Percentiles rank a stretch among this genome's conserved stretches.
These are phyloP conservation scores for Gallinago undulata DNA, from an alignment of 2,113 vertebrate species.

Conservation along the genomic window DNA sequence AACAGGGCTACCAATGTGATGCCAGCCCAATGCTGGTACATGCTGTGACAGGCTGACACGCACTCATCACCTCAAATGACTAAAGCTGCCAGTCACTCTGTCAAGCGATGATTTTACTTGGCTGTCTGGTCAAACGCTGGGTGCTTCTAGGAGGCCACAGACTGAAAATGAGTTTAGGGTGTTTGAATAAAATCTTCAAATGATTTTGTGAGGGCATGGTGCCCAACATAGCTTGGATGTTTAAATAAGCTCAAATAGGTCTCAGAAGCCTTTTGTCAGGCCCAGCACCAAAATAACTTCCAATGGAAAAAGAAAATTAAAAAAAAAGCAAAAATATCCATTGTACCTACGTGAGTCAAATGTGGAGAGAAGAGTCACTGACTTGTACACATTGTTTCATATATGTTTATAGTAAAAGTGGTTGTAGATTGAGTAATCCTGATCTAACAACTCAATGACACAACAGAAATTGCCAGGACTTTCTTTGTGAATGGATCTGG, in stretches of 20 bases:
- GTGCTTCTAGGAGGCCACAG: background rate
- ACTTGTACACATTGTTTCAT: background rate
- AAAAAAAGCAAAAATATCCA: background rate
- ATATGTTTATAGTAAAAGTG: background rate
- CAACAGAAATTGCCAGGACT: background rate
- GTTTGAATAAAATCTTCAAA: background rate
- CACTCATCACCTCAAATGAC: background rate
- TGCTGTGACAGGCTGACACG: background rate
- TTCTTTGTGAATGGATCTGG: background rate
- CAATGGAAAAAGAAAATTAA: background rate
- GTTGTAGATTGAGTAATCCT: background rate
- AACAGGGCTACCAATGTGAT: accelerated
- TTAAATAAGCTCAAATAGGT: background rate
- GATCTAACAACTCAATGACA: background rate
- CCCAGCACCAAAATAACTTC: background rate
- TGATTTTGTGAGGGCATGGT: background rate
- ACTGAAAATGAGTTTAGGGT: background rate
- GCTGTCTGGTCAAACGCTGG: background rate
- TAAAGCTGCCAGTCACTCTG: background rate
- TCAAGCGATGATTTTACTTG: background rate
- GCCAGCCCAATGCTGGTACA: accelerated
- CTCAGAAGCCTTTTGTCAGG: background rate
- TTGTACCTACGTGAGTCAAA: background rate
- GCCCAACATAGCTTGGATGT: background rate
- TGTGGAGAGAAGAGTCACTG: background rate